Evolutionary conservation across 2,888 invertebrate species (phyloP).

Genomic region (Erannis defoliaria): DNA sequence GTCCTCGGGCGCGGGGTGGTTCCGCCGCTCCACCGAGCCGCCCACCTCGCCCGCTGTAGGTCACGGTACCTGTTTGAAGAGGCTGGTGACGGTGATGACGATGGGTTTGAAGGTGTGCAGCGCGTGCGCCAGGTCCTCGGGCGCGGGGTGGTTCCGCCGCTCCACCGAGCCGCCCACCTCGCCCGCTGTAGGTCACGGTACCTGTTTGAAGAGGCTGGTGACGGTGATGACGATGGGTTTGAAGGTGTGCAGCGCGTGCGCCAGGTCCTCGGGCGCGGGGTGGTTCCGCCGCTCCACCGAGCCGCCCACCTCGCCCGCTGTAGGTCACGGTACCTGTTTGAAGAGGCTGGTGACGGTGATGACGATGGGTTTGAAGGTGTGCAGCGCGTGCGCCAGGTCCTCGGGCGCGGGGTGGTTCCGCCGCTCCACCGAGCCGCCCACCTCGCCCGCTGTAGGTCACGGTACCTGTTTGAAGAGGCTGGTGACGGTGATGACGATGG

Average conservation of each 20-base stretch:
- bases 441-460: constrained; percentile 92
- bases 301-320: constrained; percentile 92
- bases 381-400: constrained; percentile 91
- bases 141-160: constrained; percentile 85
- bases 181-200: no score
- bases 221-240: constrained; percentile 96
- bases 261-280: constrained; percentile 90
- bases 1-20: constrained; percentile 87
- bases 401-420: constrained; percentile 86
- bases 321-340: no score
- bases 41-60: constrained; percentile 92
- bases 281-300: constrained; percentile 90
- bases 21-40: constrained; percentile 92
- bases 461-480: no score
- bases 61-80: no score
- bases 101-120: constrained; percentile 95
- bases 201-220: constrained; percentile 96
- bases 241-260: constrained; percentile 92
- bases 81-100: constrained; percentile 95
- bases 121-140: constrained; percentile 91
- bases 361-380: constrained; percentile 94
- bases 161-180: constrained; percentile 93
- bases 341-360: constrained; percentile 97
- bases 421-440: constrained; percentile 93
- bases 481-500: constrained; percentile 95